Evolutionary conservation across 2,888 invertebrate genomes (phyloP).

Genomic region (Mylabris sibirica): DNA sequence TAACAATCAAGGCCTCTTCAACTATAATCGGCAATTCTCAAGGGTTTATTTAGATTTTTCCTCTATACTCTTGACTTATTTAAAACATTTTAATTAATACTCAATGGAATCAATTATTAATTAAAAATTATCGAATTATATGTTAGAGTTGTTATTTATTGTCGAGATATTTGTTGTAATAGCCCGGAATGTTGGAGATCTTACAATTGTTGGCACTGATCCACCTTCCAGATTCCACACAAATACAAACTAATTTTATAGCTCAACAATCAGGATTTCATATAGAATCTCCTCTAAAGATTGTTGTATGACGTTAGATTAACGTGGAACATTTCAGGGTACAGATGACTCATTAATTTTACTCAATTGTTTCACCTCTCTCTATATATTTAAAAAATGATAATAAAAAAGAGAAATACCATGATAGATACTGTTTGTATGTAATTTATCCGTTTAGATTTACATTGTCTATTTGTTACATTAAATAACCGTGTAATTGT

Average conservation of each 20-base stretch:
- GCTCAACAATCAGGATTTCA: constrained; percentile 1
- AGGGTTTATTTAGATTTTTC: background rate
- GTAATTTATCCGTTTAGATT: constrained; percentile 3
- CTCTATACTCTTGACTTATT: no score
- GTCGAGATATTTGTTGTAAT: constrained; percentile 1
- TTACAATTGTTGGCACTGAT: background rate
- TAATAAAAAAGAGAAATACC: background rate
- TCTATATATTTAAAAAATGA: background rate
- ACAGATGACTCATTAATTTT: no score
- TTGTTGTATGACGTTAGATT: background rate
- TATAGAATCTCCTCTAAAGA: constrained; percentile 4
- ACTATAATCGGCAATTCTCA: background rate
- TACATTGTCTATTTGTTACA: constrained; percentile 17
- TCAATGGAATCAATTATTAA: constrained; percentile 4
- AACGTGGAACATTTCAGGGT: background rate
- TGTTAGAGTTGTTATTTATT: constrained; percentile 21
- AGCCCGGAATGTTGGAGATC: constrained; percentile 20
- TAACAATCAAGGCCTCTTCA: background rate
- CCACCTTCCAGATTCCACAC: constrained; percentile 13
- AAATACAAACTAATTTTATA: constrained; percentile 1
- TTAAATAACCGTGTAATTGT: constrained; percentile 17
- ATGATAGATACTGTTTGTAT: constrained; percentile 10
- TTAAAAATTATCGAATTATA: constrained; percentile 19
- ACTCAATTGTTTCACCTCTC: background rate
- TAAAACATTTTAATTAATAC: background rate